A percentile compares a stretch with the other conserved stretches of the same genome.
Evolutionary conservation across 2,797 vertebrate species (phyloP).

Genomic region (Ciconia nigra): DNA sequence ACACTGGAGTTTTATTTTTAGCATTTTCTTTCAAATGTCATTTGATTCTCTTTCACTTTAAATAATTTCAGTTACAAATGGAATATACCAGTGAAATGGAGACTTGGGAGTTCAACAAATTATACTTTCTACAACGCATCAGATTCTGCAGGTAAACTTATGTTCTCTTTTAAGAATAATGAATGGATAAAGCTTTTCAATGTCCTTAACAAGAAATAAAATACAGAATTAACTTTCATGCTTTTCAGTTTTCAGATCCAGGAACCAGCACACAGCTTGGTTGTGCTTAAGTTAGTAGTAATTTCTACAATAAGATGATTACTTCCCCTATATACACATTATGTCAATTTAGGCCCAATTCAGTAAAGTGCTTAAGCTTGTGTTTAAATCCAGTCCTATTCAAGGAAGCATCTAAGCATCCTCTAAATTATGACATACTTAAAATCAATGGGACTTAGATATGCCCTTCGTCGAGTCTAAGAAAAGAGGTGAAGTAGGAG

Average conservation of each 20-base stretch:
- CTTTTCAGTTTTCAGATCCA: neutral
- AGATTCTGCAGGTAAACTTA: slow-evolving; percentile 76
- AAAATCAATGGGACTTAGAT: neutral
- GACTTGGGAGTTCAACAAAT: neutral
- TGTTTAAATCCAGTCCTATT: neutral
- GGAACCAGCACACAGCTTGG: neutral
- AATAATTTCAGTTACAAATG: slow-evolving; percentile 87
- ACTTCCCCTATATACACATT: neutral
- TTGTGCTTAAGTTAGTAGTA: neutral
- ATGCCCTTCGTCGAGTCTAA: neutral
- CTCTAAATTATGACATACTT: neutral
- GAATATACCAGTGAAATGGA: slow-evolving; percentile 90
- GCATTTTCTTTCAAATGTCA: neutral
- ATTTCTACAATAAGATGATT: neutral
- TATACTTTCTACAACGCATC: slow-evolving; percentile 73
- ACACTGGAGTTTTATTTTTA: neutral
- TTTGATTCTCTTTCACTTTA: slow-evolving; percentile 1
- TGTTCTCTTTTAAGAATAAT: slow-evolving; percentile 2
- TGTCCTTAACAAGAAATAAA: neutral
- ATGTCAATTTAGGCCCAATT: neutral
- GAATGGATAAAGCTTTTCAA: neutral
- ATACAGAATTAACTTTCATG: neutral
- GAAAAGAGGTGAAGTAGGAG: neutral
- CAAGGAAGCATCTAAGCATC: neutral
- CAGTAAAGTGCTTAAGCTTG: neutral